Base-by-base conservation (phyloP, 2,797 vertebrate genomes). In the Stomatorhinus walkeri region DNA sequence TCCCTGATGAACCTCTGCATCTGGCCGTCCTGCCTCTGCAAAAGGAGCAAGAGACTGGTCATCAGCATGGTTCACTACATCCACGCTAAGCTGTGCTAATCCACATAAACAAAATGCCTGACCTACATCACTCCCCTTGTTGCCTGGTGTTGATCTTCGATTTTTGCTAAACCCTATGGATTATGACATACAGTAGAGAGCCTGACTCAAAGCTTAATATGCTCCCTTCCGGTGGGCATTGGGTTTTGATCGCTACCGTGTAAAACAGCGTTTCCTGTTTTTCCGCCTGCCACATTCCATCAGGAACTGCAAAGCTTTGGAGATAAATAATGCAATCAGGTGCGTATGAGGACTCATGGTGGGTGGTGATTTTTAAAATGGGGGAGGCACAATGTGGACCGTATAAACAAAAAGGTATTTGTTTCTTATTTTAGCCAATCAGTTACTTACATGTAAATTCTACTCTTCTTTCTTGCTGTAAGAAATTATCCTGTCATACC, bases 1-100 rank as follows among this genome's bases (percentile, higher is more conserved):
- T 99, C 98, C 10, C 98, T 95, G 94, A 99, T 99, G 92, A 99
- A 98, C 83, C 98, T 95, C 94, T 98, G 98, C 95, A 97, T 97
- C 86, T 98, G 98, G 28, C 97, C 97, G 0, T 99, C 98, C 90
- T 98, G 98, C 91, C 97, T 96, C 98, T 99, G 94, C 81, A 90
- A 0, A 81, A 81, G 12, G 32, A 72, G 90, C 28, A 4, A 14
- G 19, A 36, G 3, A 24, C 59, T 2, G 9, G 59, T 0, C n/a
- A 40, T 48, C 32, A 87, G 10, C 9, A 14, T 6, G 24, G 86
- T 10, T 3, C 54, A 28, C 12, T 6, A 24, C 8, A 87, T 87
- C 19, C 52, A 87, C 22, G 36, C 51, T 28, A 79, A 40, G 72
- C 36, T 79, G 72, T 9, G 72, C 36, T 43, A n/a, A 51, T 85